Base-by-base conservation (phyloP, 2,797 vertebrate genomes). In the Cynodonichthys magdalenae region DNA sequence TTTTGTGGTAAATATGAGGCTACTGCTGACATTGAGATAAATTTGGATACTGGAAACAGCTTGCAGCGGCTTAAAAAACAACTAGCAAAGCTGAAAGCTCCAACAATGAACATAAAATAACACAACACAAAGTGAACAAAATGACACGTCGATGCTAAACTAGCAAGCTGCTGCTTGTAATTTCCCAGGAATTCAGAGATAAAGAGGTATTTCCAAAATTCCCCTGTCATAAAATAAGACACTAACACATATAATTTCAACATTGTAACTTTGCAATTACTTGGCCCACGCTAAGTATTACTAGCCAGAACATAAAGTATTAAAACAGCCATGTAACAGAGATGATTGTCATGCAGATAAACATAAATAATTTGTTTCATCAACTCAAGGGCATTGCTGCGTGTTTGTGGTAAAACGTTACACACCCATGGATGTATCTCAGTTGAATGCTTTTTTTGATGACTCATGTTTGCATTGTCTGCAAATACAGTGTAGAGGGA, bases 1-100 rank as follows among this genome's bases (percentile, higher is more conserved):
- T 29, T 20, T 9, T 34, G 6, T 3, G 3, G 47, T 45, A 58
- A 53, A 68, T 50, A 53, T 44, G 10, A 61, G 44, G 2, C 41
- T 59, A 31, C 15, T 3, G 5, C 20, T 18, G 28, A 34, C 45
- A 66, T 63, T 27, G 54, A 55, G 45, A 34, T 71, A 70, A 19
- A 15, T 45, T 34, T 58, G 48, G 64, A 39, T 50, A 34, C 47
- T 45, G 28, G 39, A 47, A 18, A 60, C 6, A 56, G 29, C 48
- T 60, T 59, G 41, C 28, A 39, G 39, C 51, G 15, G 31, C 39
- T 52, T 48, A 49, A 49, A n/a, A 4, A 34, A 39, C 36, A 39
- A 12, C 36, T 39, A 39, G 36, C 5, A 9, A 24, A 19, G 24
- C 42, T 44, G 2, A 9, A 24, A 19, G 24, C 42, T 44, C 17